Base-by-base conservation (phyloP, 37 sponge, comb jelly and placozoan species). In the Ephydatia muelleri region DNA sequence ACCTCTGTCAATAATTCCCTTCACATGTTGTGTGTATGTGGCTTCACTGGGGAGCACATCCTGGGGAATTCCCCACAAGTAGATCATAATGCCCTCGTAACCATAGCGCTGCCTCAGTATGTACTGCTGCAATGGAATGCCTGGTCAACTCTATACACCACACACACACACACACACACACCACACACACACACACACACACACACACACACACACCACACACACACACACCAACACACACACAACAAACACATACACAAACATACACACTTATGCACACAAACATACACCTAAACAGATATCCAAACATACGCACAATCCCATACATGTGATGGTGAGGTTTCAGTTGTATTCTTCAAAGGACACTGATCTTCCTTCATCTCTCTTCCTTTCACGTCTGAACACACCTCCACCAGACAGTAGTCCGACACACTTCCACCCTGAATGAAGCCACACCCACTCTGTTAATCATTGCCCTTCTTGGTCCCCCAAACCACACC, bases 361-460 rank as follows among this genome's bases (percentile, higher is more conserved):
- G 90, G 90, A 16, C 69, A 71, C 68, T 93, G 90, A 0, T 72
- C 57, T 38, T 86, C 68, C 30, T 83, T 49, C 65, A 93, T 32
- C 14, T 85, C 76, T 5, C 78, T 38, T 49, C 83, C 84, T 25
- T n/a, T 29, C 38, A 66, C 22, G 73, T 80, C 87, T 57, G 57
- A 21, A 49, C 79, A 82, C 67, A 80, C 71, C 87, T 93, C 93
- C 40, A 84, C 78, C 6, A 94, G 83, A 67, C 91, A 83, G 49
- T 84, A 90, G 49, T 89, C 81, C 5, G 31, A 22, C 33, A 49
- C 66, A 31, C 70, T 33, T 23, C 88, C 85, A 19, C 81, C 88
- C 91, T 90, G 84, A 38, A 80, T 23, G 3, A 8, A 43, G 27
- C 31, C n/a, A 79, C 31, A 19, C 32, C 74, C 32, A 73, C 36